Base-by-base conservation (phyloP, 2,797 vertebrate genomes). In the Acanthornis magna region DNA sequence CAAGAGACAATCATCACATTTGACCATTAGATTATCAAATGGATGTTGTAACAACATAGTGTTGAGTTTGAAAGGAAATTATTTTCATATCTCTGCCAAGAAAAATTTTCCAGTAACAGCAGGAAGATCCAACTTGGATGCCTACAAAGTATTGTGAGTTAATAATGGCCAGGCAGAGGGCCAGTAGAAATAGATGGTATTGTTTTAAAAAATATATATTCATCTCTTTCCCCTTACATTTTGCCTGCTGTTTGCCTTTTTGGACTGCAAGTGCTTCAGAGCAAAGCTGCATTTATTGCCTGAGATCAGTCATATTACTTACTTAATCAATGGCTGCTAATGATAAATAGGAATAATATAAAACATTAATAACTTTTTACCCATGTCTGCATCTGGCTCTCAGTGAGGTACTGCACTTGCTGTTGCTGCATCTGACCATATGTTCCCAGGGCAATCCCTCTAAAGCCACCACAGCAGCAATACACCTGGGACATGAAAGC, bases 101-200 rank as follows among this genome's bases (percentile, higher is more conserved):
- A 93, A 94, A 95, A 79, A 57, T 19, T 94, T 91, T 96, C 77
- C 74, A 93, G 62, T 89, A 95, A 94, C 85, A 90, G 91, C 83
- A 91, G 70, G 73, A 95, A 81, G 54, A 93, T 91, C 85, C 74
- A 87, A 16, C 36, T 90, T 93, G 77, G 83, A 89, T 86, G 42
- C 42, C 40, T 94, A 79, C 60, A 51, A 79, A 76, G 27, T 76
- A 85, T 26, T 91, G 51, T 5, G 0, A 91, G 53, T 84, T 95
- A 95, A 93, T 94, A 95, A 94, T 34, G 74, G 19, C 71, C 45
- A 86, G 85, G 93, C 93, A 95, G 71, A 73, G 3, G 7, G 74
- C 93, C 94, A 95, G 63, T 85, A 63, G 53, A 75, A 94, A 94
- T 90, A 91, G 42, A 79, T 3, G 13, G 13, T 53, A 88, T 88